A percentile compares a stretch with the other conserved stretches of the same genome.
Evolutionary conservation across 2,888 invertebrate genomes (phyloP).

Genomic region (Coronaproctus castanopsis): DNA sequence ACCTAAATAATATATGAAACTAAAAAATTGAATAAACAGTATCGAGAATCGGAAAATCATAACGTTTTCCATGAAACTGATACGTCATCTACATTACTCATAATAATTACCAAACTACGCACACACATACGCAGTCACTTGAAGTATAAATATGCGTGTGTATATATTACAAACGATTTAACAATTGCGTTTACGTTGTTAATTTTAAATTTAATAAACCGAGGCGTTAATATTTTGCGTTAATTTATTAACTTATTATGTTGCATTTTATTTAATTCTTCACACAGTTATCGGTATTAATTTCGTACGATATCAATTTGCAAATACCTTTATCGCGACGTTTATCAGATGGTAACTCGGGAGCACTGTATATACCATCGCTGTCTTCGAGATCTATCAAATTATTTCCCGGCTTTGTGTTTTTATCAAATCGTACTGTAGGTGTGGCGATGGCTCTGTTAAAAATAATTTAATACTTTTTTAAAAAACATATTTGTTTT

Average conservation of each 20-base stretch:
- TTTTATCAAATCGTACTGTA: not conserved
- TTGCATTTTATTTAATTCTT: not conserved
- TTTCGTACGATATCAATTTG: no score
- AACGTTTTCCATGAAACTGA: no score
- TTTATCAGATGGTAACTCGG: constrained; percentile 43
- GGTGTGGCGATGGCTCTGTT: not conserved
- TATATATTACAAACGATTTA: not conserved
- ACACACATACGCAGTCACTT: no score
- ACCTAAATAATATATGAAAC: no score
- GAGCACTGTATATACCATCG: constrained; percentile 55
- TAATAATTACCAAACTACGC: no score
- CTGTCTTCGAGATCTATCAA: constrained; percentile 49
- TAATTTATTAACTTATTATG: not conserved
- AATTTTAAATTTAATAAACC: not conserved
- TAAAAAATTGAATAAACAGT: no score
- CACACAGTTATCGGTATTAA: no score
- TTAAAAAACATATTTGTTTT: not conserved
- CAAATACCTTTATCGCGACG: no score
- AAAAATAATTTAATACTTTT: no score
- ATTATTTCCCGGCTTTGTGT: constrained; percentile 2
- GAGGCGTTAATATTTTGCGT: not conserved
- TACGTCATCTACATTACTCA: no score
- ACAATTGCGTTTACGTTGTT: not conserved
- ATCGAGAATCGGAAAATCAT: no score
- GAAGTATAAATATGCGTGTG: no score